Percentiles rank a stretch among this genome's conserved stretches.
phyloP scores from a whole-genome alignment of 2,797 vertebrate species.

The Eulemur albifrons region DNA sequence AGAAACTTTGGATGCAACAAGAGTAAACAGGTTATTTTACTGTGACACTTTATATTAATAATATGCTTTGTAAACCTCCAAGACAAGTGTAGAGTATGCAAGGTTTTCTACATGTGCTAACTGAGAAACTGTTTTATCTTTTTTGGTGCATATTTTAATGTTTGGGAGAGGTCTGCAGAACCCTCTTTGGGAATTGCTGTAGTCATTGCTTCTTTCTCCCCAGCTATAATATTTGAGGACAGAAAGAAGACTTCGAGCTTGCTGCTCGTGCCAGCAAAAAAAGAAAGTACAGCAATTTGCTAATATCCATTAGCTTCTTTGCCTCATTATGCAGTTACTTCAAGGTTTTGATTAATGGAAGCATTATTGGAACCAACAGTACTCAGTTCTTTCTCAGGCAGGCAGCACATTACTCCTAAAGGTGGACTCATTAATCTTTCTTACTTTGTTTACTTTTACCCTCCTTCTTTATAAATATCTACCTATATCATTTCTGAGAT shows the following conservation, averaged over 20 bases:
- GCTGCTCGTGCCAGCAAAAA: background rate
- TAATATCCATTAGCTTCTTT: conserved; percentile 63
- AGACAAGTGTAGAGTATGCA: background rate
- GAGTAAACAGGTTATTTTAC: background rate
- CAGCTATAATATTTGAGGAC: background rate
- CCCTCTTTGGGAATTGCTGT: background rate
- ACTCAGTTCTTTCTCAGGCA: conserved; percentile 24
- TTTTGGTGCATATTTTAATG: background rate
- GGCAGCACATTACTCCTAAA: conserved; percentile 44
- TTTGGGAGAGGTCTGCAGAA: background rate
- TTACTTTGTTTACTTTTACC: conserved; percentile 62
- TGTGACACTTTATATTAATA: background rate
- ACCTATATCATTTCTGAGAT: background rate
- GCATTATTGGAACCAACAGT: conserved; percentile 65
- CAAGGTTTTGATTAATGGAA: conserved; percentile 76
- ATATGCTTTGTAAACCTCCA: background rate
- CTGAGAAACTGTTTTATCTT: background rate
- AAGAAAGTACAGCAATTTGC: conserved; percentile 54
- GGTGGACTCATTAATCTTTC: conserved; percentile 62
- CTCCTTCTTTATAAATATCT: conserved; percentile 60
- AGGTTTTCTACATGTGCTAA: background rate
- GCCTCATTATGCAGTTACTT: conserved; percentile 64
- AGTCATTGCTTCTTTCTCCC: background rate
- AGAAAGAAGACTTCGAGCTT: background rate
- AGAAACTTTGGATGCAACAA: background rate